These are phyloP conservation scores for Sebastes hopkinsi DNA, from an alignment of 2,797 vertebrate species.

Conservation along the genomic window DNA sequence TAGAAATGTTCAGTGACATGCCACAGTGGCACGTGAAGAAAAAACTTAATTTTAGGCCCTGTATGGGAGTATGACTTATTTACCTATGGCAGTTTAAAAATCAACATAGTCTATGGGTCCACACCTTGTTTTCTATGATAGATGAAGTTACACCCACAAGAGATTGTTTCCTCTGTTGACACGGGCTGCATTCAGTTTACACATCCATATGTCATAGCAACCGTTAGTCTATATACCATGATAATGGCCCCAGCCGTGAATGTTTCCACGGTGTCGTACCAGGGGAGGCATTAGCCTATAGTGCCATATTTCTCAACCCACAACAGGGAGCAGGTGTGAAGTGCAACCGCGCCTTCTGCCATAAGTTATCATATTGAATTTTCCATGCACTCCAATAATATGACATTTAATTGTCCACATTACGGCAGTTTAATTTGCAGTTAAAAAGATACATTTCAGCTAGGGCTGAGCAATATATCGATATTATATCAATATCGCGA, in stretches of 20 bases:
- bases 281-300: background rate
- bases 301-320: conserved; percentile 24
- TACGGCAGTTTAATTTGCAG: background rate
- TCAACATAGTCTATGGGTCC: background rate
- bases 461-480: no score
- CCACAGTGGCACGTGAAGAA: no score
- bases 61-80: background rate
- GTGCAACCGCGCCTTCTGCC: background rate
- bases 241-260: background rate
- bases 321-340: background rate
- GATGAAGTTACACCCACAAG: background rate
- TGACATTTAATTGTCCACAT: background rate
- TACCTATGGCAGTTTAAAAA: background rate
- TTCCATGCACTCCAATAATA: background rate
- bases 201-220: background rate
- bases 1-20: no score
- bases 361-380: background rate
- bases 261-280: conserved; percentile 8
- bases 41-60: no score
- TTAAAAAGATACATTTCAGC: no score
- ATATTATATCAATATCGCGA: no score
- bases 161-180: background rate
- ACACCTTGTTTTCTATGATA: background rate
- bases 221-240: background rate
- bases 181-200: background rate